Conservation (phyloP, 2,113 vertebrate genomes). For the Onychostruthus taczanowskii region DNA sequence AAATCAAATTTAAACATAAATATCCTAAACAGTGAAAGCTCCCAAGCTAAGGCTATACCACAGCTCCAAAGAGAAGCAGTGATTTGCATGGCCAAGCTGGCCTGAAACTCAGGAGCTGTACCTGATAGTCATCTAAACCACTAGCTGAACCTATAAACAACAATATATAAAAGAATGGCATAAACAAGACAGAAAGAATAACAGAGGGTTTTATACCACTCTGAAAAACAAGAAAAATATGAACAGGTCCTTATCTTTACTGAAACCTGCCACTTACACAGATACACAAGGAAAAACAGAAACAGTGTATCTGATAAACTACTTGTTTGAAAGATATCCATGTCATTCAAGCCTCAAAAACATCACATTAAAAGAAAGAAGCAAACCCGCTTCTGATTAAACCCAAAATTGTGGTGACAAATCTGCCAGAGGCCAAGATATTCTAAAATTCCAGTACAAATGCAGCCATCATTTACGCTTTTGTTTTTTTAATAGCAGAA, state of each 20-base stretch:
- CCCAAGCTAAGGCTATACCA: neutral
- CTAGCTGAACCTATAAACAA: neutral
- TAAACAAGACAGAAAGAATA: neutral
- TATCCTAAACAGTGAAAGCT: neutral
- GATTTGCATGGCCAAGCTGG: neutral
- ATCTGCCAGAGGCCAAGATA: neutral
- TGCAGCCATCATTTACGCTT: neutral
- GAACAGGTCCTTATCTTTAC: neutral
- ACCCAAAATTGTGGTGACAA: neutral
- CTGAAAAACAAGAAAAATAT: neutral
- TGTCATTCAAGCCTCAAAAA: neutral
- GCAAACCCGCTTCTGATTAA: neutral
- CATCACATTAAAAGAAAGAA: neutral
- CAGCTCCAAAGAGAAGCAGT: neutral
- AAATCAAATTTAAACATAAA: neutral
- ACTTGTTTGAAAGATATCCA: neutral
- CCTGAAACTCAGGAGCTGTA: neutral
- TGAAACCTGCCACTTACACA: neutral
- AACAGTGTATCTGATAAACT: neutral
- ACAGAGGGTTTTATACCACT: neutral
- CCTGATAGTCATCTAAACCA: neutral
- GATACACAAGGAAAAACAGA: fast-evolving
- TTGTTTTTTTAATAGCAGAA: neutral
- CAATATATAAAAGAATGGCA: neutral
- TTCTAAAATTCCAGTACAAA: neutral